Evolutionary conservation across 2,888 invertebrate genomes (phyloP).

Genomic region (Stratiomys singularior): DNA sequence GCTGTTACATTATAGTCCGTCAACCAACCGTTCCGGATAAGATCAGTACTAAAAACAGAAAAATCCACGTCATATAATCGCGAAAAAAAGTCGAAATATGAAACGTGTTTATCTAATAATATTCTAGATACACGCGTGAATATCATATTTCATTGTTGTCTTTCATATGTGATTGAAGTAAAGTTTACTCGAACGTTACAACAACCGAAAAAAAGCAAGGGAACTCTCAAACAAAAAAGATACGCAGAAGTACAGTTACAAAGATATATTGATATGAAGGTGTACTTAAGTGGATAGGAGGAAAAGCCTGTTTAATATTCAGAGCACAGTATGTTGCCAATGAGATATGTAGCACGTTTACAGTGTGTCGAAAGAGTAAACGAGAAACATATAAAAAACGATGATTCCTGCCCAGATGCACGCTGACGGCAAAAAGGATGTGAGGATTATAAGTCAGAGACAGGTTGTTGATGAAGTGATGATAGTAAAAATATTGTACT

Average conservation of each 20-base stretch:
- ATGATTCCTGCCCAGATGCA: too few relatives aligned
- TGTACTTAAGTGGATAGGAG: neutral
- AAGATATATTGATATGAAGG: neutral
- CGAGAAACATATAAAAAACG: neutral
- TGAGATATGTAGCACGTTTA: constrained; percentile 34
- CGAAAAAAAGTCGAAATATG: neutral
- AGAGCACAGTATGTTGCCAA: constrained; percentile 43
- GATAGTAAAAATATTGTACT: too few relatives aligned
- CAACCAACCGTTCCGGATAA: neutral
- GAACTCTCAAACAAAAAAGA: too few relatives aligned
- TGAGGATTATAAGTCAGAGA: too few relatives aligned
- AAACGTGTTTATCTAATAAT: constrained; percentile 33
- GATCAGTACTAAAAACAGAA: neutral
- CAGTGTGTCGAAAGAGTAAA: neutral
- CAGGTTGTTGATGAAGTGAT: too few relatives aligned
- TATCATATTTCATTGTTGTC: constrained; percentile 43
- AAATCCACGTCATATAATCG: too few relatives aligned
- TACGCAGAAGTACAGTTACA: too few relatives aligned
- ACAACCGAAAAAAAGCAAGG: too few relatives aligned
- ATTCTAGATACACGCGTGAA: constrained; percentile 39
- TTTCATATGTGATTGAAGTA: constrained; percentile 16
- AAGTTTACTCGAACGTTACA: neutral
- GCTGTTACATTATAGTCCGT: too few relatives aligned
- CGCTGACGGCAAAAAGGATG: too few relatives aligned
- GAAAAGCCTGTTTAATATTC: constrained; percentile 39